These are phyloP conservation scores for Pterostichus niger DNA, from an alignment of 2,888 invertebrate genomes.

Conservation along the genomic window DNA sequence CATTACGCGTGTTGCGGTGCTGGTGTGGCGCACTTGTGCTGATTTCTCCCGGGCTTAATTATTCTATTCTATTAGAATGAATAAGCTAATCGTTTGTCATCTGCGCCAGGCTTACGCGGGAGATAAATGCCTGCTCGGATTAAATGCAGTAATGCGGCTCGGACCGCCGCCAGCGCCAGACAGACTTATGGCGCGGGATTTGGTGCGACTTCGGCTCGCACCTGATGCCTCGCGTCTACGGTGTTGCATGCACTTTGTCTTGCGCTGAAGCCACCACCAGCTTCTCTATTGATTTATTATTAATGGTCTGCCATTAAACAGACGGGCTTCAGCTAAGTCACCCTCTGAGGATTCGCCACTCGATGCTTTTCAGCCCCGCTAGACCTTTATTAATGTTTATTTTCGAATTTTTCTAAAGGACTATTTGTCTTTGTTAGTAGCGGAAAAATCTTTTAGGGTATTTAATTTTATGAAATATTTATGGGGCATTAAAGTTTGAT, in stretches of 20 bases:
- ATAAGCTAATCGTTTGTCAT: slow-evolving; percentile 67
- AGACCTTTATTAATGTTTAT: slow-evolving; percentile 63
- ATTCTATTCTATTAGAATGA: slow-evolving; percentile 64
- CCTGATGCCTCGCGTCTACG: slow-evolving; percentile 60
- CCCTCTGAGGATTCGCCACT: slow-evolving; percentile 39
- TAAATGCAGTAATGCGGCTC: slow-evolving; percentile 62
- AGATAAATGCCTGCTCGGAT: slow-evolving; percentile 66
- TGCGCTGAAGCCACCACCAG: slow-evolving; percentile 4
- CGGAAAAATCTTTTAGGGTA: slow-evolving; percentile 39
- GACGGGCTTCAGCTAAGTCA: slow-evolving; percentile 54
- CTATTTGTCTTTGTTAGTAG: slow-evolving; percentile 58
- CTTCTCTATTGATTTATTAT: slow-evolving; percentile 74
- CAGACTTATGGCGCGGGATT: slow-evolving; percentile 66
- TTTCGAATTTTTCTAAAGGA: slow-evolving; percentile 57
- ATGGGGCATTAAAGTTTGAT: slow-evolving; percentile 45
- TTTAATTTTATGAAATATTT: slow-evolving; percentile 47
- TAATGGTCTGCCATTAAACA: slow-evolving; percentile 75
- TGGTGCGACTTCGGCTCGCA: slow-evolving; percentile 48
- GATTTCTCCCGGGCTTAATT: slow-evolving; percentile 65
- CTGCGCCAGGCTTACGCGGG: slow-evolving; percentile 43
- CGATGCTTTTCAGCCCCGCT: slow-evolving; percentile 24
- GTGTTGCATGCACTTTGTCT: slow-evolving; percentile 64
- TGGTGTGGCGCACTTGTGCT: slow-evolving; percentile 39
- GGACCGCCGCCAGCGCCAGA: slow-evolving; percentile 43
- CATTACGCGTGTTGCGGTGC: neutral